Evolutionary conservation across 2,797 vertebrate species (phyloP), one percentile per base, ranked within the genome.

Genomic region (Acridotheres tristis): DNA sequence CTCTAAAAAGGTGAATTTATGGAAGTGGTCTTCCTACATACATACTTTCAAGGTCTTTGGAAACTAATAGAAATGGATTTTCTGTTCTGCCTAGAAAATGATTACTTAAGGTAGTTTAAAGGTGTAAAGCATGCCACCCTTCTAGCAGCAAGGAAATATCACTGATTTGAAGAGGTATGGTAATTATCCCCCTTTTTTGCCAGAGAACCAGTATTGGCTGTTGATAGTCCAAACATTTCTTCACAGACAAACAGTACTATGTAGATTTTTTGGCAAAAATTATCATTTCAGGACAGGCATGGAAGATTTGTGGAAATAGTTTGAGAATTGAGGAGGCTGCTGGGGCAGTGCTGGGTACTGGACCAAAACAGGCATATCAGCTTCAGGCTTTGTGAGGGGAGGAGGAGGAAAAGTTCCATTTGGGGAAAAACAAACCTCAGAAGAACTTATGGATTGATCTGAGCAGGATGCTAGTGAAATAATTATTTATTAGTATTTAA

Each of bases 1-100:
- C 63, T 93, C 78, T 93, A 69, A 94, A 90, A 86, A 79, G 76
- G 76, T 86, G 89, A 47, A 95, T 96, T 95, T 96, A 88, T 88
- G 77, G 63, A 63, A 82, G 53, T 36, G 53, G 50, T 79, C 76
- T 92, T 89, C 66, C 79, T 82, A 47, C 62, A 58, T 54, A 58
- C 40, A 59, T 78, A 55, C 76, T 73, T 93, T 43, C 87, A 36
- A 63, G 88, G 74, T 81, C 73, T 90, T 84, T 90, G 89, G 65
- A 71, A 95, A 84, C 48, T 88, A 93, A 91, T 91, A 77, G 92
- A 76, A 95, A 96, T 93, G 45, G 92, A 95, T 97, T 96, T 96
- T 93, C 88, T 93, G 83, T 76, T 93, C 23, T 73, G 57, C 67
- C 80, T 27, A 22, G 74, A 88, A 94, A 94, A 76, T 78, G 53